These are phyloP conservation scores for Therioaphis trifolii DNA, from an alignment of 2,888 invertebrate species.

Conservation along the genomic window DNA sequence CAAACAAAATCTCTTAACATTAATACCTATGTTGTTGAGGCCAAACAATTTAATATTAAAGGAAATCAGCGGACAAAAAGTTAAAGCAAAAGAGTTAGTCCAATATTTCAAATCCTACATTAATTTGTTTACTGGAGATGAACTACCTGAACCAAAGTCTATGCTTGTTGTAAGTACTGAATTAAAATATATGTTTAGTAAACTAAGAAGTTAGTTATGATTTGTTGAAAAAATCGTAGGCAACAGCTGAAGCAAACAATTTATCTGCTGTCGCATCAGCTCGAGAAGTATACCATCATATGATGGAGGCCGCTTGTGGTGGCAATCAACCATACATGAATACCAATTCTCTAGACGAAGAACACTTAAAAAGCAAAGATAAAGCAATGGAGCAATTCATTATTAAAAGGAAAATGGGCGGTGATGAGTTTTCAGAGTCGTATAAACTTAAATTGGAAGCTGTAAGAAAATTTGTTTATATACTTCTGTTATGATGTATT, in stretches of 20 bases:
- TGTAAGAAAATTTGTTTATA: conserved; percentile 69
- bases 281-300: conserved; percentile 86
- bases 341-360: conserved; percentile 83
- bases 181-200: conserved; percentile 1
- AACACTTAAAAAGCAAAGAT: conserved; percentile 84
- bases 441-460: conserved; percentile 85
- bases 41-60: conserved; percentile 94
- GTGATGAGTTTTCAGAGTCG: conserved; percentile 90
- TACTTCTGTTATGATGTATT: neutral
- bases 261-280: conserved; percentile 94
- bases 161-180: conserved; percentile 88
- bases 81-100: conserved; percentile 91
- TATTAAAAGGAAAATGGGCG: conserved; percentile 96
- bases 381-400: conserved; percentile 82
- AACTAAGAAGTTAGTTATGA: conserved; percentile 40
- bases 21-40: conserved; percentile 90
- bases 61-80: conserved; percentile 93
- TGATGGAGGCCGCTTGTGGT: conserved; percentile 97
- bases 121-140: conserved; percentile 96
- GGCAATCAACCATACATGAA: conserved; percentile 94
- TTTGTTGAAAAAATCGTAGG: conserved; percentile 72
- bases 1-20: conserved; percentile 82
- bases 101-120: conserved; percentile 99
- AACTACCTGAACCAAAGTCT: conserved; percentile 98
- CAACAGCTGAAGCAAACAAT: conserved; percentile 99